Evolutionary conservation across 92 coral and sea anemone species (phyloP).

Genomic region (Hydrozoanthus gracilis): DNA sequence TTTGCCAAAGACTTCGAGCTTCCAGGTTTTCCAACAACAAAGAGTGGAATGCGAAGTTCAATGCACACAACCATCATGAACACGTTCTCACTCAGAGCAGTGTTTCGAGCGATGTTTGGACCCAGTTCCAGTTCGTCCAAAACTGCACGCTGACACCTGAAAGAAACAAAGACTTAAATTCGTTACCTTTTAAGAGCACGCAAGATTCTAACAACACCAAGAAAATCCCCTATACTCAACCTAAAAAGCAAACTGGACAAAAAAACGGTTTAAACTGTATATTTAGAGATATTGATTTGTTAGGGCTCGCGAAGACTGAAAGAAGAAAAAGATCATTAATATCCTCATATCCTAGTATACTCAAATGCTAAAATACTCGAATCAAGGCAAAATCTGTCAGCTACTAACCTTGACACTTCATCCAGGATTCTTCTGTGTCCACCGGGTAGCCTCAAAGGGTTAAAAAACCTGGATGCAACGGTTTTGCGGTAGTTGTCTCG

Average conservation of each 20-base stretch:
- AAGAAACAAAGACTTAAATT: too few species aligned
- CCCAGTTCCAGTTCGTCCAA: conserved; percentile 71
- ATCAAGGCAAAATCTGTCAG: conserved; percentile 26
- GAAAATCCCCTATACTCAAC: too few species aligned
- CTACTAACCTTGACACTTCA: conserved; percentile 69
- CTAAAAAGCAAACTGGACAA: too few species aligned
- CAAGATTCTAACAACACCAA: too few species aligned
- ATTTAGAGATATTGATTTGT: too few species aligned
- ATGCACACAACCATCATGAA: conserved; percentile 65
- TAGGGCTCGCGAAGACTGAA: too few species aligned
- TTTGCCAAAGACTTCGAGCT: conserved; percentile 92
- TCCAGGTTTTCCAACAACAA: conserved; percentile 96
- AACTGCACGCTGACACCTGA: conserved; percentile 81
- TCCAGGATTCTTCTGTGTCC: conserved; percentile 65
- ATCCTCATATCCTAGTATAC: too few species aligned
- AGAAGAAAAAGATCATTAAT: too few species aligned
- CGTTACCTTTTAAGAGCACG: too few species aligned
- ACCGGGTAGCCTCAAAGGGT: conserved; percentile 68
- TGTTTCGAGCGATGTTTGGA: conserved; percentile 78
- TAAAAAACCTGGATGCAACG: conserved; percentile 53
- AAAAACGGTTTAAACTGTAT: too few species aligned
- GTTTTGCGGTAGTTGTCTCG: conserved; percentile 66
- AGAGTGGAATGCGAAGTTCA: conserved; percentile 90
- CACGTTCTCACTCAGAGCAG: conserved; percentile 86
- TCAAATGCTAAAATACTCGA: too few species aligned